These are phyloP conservation scores for Nephotettix cincticeps DNA, from an alignment of 1,140 invertebrate species.

Conservation along the genomic window DNA sequence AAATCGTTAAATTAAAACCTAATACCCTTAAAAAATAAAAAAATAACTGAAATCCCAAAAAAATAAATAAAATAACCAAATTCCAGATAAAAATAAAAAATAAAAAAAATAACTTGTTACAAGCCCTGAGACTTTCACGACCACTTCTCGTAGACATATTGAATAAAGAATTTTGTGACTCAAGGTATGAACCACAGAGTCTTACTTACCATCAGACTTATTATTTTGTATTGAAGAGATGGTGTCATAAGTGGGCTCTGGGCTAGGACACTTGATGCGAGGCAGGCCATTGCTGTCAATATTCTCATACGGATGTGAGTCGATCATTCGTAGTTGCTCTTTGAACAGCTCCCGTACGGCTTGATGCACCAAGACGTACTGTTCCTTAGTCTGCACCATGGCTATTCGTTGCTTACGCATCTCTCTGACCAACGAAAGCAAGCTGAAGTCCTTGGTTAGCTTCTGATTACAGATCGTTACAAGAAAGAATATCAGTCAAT, in stretches of 20 bases:
- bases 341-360: conserved; percentile 56
- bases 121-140: too few relatives aligned
- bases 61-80: too few relatives aligned
- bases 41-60: too few relatives aligned
- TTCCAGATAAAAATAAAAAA: too few relatives aligned
- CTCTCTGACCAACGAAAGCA: conserved; percentile 55
- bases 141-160: too few relatives aligned
- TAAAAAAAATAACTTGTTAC: too few relatives aligned
- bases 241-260: conserved; percentile 32
- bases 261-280: conserved; percentile 41
- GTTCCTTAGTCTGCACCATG: conserved; percentile 93
- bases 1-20: too few relatives aligned
- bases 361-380: conserved; percentile 87
- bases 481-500: too few relatives aligned
- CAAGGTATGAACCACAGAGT: too few relatives aligned
- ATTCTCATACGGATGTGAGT: conserved; percentile 60
- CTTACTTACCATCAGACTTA: conserved; percentile 25
- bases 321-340: conserved; percentile 56
- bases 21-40: too few relatives aligned
- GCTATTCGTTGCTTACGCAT: conserved; percentile 66
- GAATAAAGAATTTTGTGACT: too few relatives aligned
- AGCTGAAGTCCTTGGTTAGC: conserved; percentile 54
- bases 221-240: conserved; percentile 5
- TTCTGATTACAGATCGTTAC: too few relatives aligned
- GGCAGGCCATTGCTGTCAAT: conserved; percentile 51